Evolutionary conservation across 2,113 vertebrate genomes (phyloP), one percentile per base, ranked within the genome.

Genomic region (Sylvia atricapilla): DNA sequence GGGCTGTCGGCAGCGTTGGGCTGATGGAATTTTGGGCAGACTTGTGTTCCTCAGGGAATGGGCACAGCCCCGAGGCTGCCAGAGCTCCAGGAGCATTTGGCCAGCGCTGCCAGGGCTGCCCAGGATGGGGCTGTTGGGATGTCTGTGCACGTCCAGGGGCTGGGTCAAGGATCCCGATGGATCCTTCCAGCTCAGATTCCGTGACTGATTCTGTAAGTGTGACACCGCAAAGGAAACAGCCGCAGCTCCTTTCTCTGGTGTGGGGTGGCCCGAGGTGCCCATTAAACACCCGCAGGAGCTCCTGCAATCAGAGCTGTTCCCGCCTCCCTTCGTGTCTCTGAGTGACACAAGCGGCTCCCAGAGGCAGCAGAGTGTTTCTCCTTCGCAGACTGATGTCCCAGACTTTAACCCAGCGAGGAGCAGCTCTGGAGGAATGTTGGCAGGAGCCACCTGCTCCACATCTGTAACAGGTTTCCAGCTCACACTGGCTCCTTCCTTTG

Each of bases 41-140:
- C 2, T 56, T 47, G 3, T 55, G 3, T 23, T 64, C 28, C n/a
- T 19, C 43, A 56, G 35, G 60, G 50, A 85, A 49, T 24, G n/a
- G 59, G 0, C 68, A 0, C 4, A 0, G 58, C 56, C 37, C 21
- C 0, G 21, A 62, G 56, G 46, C 37, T 72, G 56, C 46, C 17
- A 24, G 21, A 63, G 68, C 58, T 44, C 27, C 49, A 22, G 81
- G 58, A 55, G 58, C 14, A 1, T 68, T 39, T 25, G 52, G 22
- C 7, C 52, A 58, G 5, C 2, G 4, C 39, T 46, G 2, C 58
- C 33, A 13, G 81, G 81, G 56, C 7, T 53, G 46, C 31, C 2
- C 47, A 9, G 69, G 49, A 13, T 23, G 81, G 39, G 30, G 2
- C 2, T 31, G 23, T 6, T n/a, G 43, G 28, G 49, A 23, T 2